Base-by-base conservation (phyloP, 1,140 invertebrate species). In the Cataglyphis hispanica region DNA sequence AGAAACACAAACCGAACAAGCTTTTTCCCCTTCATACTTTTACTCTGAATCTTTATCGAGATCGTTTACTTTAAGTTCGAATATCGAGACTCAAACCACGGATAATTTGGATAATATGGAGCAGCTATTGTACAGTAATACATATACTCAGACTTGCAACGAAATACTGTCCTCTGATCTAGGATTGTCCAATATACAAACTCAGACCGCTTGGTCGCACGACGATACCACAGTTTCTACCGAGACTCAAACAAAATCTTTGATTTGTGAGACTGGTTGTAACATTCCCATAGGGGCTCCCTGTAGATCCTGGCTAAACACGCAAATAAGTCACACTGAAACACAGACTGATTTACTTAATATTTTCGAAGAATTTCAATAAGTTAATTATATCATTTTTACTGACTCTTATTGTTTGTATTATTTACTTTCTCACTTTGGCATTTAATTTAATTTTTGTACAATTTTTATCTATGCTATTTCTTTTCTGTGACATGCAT, bases 121-220 rank as follows among this genome's bases (percentile, higher is more conserved):
- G 84, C 93, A 94, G 58, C 91, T 96, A 78, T 94, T 95, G 11
- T 96, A 96, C 75, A 95, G 92, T 50, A 95, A 96, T 84, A 96
- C 95, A 89, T 96, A 95, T 85, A 97, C 96, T 2, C 96, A 97
- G 91, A 97, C 96, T 11, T 96, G 96, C 83, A 94, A 96, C 69
- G 95, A 96, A 25, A 95, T 96, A 53, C 89, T 96, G 27, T 93
- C 94, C 53, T 93, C 92, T 75, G 96, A 96, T 88, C 90, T 96
- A 5, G 95, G 94, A 2, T 92, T 96, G 37, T 95, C 95, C 10
- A 95, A 96, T 78, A 96, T 96, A 58, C 95, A 97, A 89, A 97
- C 96, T 0, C 96, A 97, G 89, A 97, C 96, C 1, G 93, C 95
- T 22, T 96, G 95, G 94, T 89, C 94, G 34, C 91, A 93, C 72